Conservation (phyloP, 2,113 vertebrate genomes). For the Macrotis lagotis region DNA sequence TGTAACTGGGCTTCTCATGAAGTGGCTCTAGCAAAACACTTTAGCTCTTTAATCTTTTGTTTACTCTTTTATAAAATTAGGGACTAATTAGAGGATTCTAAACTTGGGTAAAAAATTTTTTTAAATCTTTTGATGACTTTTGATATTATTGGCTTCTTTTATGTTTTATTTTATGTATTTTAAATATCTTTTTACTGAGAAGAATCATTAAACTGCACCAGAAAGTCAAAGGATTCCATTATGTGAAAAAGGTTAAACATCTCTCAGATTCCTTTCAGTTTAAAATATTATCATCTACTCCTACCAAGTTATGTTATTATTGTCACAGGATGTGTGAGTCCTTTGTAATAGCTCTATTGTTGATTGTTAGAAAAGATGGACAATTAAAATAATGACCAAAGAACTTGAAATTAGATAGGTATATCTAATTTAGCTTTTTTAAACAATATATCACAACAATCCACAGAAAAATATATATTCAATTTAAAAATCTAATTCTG, state of each 20-base stretch:
- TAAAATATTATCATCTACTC: background rate
- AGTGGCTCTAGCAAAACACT: background rate
- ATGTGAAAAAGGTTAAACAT: background rate
- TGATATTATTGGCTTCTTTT: background rate
- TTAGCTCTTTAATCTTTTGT: background rate
- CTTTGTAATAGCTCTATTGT: too few species aligned
- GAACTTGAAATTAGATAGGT: accelerated
- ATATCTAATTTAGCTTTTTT: accelerated
- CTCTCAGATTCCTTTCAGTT: background rate
- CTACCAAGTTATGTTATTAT: background rate
- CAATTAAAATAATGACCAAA: accelerated
- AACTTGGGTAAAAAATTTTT: background rate
- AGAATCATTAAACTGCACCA: background rate
- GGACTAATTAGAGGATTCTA: background rate
- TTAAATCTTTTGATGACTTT: background rate
- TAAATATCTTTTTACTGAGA: background rate
- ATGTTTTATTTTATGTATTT: background rate
- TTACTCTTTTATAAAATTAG: background rate
- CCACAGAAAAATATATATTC: background rate
- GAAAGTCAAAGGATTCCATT: background rate
- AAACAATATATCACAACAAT: accelerated
- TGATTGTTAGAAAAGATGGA: background rate
- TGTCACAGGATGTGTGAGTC: accelerated
- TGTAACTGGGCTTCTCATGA: background rate
- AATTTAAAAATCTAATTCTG: background rate